Conservation (phyloP, 2,888 invertebrate genomes). For the Frankliniella intonsa region DNA sequence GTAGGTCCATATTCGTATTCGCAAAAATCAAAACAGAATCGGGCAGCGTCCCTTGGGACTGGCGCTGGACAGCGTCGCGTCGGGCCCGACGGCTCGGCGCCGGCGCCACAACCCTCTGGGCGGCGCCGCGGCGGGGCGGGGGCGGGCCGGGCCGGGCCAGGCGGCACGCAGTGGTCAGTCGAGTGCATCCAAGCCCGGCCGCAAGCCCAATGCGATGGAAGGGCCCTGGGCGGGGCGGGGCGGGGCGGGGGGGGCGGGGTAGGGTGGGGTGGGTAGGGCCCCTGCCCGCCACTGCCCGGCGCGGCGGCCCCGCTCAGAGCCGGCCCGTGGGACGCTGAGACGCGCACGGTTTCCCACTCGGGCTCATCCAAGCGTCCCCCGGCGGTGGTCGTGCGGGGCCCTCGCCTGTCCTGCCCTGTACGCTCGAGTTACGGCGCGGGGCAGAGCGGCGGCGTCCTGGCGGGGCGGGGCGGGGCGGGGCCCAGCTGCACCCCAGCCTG, state of each 20-base stretch:
- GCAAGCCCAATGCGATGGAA: constrained; percentile 11
- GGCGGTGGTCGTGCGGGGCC: neutral
- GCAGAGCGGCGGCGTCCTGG: neutral
- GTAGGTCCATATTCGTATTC: no score
- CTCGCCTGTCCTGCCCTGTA: neutral
- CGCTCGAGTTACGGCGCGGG: constrained; percentile 10
- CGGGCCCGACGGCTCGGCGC: neutral
- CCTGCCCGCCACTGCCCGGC: neutral
- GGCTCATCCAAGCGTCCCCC: no score
- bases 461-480: neutral
- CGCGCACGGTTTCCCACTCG: no score
- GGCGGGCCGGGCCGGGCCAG: no score
- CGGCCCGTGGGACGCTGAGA: neutral
- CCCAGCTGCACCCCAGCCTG: neutral
- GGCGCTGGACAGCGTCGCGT: neutral
- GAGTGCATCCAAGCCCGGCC: constrained; percentile 11
- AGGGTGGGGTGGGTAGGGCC: neutral
- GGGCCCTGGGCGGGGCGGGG: neutral
- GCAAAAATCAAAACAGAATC: no score
- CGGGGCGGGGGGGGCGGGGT: neutral
- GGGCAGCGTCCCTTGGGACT: no score
- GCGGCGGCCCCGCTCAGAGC: neutral
- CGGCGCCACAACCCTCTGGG: neutral
- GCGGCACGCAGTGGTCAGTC: neutral
- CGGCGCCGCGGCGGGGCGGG: neutral